These are phyloP conservation scores for Platygyra sinensis DNA, from an alignment of 64 coral and sea anemone species.

Conservation along the genomic window DNA sequence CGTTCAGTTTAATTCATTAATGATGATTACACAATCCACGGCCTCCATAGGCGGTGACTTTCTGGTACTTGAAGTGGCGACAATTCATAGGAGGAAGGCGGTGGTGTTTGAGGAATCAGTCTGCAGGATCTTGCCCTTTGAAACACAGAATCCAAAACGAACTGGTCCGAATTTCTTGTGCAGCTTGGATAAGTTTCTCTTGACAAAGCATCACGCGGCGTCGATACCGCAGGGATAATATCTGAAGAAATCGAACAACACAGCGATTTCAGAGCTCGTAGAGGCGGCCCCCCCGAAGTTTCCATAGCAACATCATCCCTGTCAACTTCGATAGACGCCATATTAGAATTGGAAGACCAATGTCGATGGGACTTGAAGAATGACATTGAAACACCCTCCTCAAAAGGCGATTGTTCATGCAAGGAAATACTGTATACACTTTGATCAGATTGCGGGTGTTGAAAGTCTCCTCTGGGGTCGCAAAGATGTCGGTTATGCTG, in stretches of 20 bases:
- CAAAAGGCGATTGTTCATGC: background rate
- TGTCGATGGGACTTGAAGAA: background rate
- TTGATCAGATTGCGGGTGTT: background rate
- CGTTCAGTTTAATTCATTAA: background rate
- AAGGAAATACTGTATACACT: background rate
- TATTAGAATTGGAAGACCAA: background rate
- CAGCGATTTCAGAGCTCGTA: background rate
- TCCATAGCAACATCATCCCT: background rate
- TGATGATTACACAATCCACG: background rate
- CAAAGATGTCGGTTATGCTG: background rate
- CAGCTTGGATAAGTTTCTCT: background rate
- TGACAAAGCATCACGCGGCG: background rate
- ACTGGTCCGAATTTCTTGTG: background rate
- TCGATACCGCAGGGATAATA: background rate
- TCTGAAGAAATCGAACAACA: conserved; percentile 5
- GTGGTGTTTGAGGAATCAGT: background rate
- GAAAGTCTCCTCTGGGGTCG: background rate
- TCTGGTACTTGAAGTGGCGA: background rate
- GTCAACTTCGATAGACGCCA: background rate
- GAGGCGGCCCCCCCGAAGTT: background rate
- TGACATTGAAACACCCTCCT: background rate
- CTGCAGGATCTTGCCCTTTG: background rate
- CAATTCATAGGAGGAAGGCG: background rate
- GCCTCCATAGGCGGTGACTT: background rate
- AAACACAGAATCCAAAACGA: background rate